Evolutionary conservation across 2,888 invertebrate genomes (phyloP).

Genomic region (Cephus nigrinus): DNA sequence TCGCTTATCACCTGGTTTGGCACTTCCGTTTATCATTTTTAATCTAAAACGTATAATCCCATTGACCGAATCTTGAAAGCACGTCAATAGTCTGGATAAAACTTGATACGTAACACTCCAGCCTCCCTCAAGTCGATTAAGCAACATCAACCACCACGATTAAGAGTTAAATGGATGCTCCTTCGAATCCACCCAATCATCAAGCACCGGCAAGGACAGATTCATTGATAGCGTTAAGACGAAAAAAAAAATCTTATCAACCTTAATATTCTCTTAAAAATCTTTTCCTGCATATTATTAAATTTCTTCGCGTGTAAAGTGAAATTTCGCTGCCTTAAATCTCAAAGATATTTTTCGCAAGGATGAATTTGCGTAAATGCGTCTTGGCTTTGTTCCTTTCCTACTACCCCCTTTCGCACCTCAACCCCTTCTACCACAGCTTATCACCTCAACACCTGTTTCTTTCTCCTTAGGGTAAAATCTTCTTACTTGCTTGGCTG

Average conservation of each 20-base stretch:
- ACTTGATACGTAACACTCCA: neutral
- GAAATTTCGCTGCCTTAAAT: neutral
- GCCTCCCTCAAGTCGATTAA: neutral
- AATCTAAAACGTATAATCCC: neutral
- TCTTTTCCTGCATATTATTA: neutral
- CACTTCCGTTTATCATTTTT: neutral
- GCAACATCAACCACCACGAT: neutral
- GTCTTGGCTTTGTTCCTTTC: neutral
- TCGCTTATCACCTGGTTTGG: neutral
- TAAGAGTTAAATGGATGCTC: neutral
- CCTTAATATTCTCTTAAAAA: neutral
- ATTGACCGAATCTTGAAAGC: neutral
- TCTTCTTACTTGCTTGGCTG: conserved; percentile 26
- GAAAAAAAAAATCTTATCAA: neutral
- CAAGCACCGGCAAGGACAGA: neutral
- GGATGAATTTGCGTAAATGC: neutral
- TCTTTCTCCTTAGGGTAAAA: neutral
- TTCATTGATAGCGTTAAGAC: neutral
- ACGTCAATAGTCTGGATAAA: neutral
- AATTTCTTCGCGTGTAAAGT: neutral
- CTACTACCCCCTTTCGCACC: neutral
- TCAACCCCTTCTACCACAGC: neutral
- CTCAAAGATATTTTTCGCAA: neutral
- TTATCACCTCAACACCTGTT: conserved; percentile 24
- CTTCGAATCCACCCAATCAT: neutral